Percentiles rank a stretch among this genome's conserved stretches.
These are phyloP conservation scores for Poecilia latipinna DNA, from an alignment of 2,113 vertebrate genomes.

Conservation along the genomic window DNA sequence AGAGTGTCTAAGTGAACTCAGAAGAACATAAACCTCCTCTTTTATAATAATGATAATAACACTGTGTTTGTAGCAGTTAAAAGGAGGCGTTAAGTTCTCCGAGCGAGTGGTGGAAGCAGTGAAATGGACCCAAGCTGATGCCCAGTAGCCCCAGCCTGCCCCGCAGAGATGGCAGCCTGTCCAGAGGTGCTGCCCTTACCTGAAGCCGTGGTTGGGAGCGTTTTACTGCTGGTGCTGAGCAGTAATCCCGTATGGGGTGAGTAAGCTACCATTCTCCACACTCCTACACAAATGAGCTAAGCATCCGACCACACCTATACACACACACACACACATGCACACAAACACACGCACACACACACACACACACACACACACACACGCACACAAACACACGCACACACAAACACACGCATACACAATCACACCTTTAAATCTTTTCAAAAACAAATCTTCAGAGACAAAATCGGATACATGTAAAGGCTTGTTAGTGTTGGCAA, in stretches of 20 bases:
- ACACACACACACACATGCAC: slow-evolving; percentile 8
- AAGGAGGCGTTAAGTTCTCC: slow-evolving; percentile 6
- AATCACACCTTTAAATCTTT: slow-evolving; percentile 18
- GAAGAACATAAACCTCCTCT: not conserved
- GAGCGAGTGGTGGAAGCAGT: slow-evolving; percentile 14
- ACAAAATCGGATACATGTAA: slow-evolving; percentile 20
- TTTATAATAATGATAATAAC: slow-evolving; percentile 7
- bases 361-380: not conserved
- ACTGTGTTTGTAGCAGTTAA: slow-evolving; percentile 24
- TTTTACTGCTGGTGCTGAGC: slow-evolving; percentile 71
- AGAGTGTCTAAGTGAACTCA: slow-evolving; percentile 1
- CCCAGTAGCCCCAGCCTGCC: slow-evolving; percentile 34
- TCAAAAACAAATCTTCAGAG: not conserved
- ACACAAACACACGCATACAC: not conserved
- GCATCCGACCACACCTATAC: slow-evolving; percentile 35
- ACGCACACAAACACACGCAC: not conserved
- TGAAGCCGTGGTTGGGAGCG: slow-evolving; percentile 59
- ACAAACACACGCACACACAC: not conserved
- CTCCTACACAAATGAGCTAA: slow-evolving; percentile 43
- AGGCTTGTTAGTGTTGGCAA: slow-evolving; percentile 11
- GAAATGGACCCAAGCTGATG: slow-evolving; percentile 70
- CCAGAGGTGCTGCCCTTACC: slow-evolving; percentile 49
- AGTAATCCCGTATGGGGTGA: slow-evolving; percentile 74
- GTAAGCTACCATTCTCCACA: slow-evolving; percentile 56
- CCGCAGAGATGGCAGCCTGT: slow-evolving; percentile 58